Percentiles rank a stretch among this genome's conserved stretches.
These are phyloP conservation scores for Kryptolebias marmoratus DNA, from an alignment of 2,113 vertebrate genomes.

Conservation along the genomic window DNA sequence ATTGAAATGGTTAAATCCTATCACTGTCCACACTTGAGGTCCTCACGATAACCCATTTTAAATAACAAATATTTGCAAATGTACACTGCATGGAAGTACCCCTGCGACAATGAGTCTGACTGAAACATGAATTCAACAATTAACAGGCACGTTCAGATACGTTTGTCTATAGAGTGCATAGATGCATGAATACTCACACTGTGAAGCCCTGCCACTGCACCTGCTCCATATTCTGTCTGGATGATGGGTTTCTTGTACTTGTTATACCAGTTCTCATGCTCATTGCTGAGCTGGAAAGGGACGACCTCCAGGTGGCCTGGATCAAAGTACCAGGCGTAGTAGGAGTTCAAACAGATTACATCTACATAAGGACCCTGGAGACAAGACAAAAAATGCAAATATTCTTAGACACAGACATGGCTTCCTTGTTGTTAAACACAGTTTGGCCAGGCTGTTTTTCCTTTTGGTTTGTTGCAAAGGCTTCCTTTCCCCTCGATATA, in stretches of 20 bases:
- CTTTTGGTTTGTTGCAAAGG: not conserved
- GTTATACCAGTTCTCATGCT: slow-evolving; percentile 90
- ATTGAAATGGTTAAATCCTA: too few species aligned
- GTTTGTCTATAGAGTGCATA: not conserved
- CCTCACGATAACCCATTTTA: too few species aligned
- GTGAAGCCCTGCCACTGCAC: slow-evolving; percentile 87
- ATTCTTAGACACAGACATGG: not conserved
- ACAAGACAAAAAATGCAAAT: not conserved
- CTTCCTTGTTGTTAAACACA: slow-evolving; percentile 1
- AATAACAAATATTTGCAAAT: too few species aligned
- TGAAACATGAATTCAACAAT: too few species aligned
- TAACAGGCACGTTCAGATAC: not conserved
- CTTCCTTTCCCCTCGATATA: too few species aligned
- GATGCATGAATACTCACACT: slow-evolving; percentile 75
- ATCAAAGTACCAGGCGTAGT: slow-evolving; percentile 96
- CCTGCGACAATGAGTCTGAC: too few species aligned
- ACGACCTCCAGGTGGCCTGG: slow-evolving; percentile 90
- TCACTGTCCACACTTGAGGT: too few species aligned
- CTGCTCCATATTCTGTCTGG: slow-evolving; percentile 97
- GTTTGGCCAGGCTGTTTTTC: not conserved
- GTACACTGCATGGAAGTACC: too few species aligned
- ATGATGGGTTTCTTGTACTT: slow-evolving; percentile 92
- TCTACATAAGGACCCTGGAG: slow-evolving; percentile 84
- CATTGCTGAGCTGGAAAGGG: slow-evolving; percentile 83
- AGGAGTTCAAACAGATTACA: slow-evolving; percentile 94